Evolutionary conservation across 2,113 vertebrate genomes (phyloP).

Genomic region (Anarrhichthys ocellatus): DNA sequence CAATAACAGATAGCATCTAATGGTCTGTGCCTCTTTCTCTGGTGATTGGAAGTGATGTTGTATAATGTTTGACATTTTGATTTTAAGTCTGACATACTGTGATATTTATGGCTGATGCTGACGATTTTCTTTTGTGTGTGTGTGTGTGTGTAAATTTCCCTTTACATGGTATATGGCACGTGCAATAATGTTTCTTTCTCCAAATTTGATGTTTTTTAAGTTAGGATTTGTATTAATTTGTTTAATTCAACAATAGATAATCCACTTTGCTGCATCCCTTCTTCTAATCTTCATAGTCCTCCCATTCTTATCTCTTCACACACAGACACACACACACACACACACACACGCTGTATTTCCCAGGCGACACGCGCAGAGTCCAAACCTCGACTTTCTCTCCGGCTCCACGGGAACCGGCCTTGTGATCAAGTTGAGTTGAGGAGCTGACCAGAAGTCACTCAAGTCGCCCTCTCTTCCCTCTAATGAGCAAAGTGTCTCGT

Average conservation of each 20-base stretch:
- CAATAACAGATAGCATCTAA: slow-evolving; percentile 59
- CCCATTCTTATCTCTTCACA: neutral
- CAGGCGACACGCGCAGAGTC: slow-evolving; percentile 9
- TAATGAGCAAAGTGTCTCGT: slow-evolving; percentile 84
- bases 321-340: slow-evolving; percentile 21
- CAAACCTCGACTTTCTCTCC: slow-evolving; percentile 55
- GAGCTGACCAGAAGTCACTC: slow-evolving; percentile 72
- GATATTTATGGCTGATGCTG: slow-evolving; percentile 46
- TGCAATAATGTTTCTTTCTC: neutral
- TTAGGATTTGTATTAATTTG: slow-evolving; percentile 12
- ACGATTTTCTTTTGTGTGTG: neutral
- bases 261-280: neutral
- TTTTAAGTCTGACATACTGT: slow-evolving; percentile 67
- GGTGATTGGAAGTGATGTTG: slow-evolving; percentile 51
- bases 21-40: slow-evolving; percentile 38
- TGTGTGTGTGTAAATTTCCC: neutral
- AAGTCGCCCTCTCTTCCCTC: slow-evolving; percentile 70
- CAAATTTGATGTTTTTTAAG: neutral
- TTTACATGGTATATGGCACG: neutral
- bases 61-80: slow-evolving; percentile 75
- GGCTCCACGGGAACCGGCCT: slow-evolving; percentile 51
- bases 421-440: slow-evolving; percentile 77
- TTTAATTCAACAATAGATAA: neutral
- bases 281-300: neutral
- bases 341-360: slow-evolving; percentile 28